Percentiles rank a stretch among this genome's conserved stretches.
phyloP scores from a whole-genome alignment of 2,888 invertebrate species.

The Mactromeris polynyma region DNA sequence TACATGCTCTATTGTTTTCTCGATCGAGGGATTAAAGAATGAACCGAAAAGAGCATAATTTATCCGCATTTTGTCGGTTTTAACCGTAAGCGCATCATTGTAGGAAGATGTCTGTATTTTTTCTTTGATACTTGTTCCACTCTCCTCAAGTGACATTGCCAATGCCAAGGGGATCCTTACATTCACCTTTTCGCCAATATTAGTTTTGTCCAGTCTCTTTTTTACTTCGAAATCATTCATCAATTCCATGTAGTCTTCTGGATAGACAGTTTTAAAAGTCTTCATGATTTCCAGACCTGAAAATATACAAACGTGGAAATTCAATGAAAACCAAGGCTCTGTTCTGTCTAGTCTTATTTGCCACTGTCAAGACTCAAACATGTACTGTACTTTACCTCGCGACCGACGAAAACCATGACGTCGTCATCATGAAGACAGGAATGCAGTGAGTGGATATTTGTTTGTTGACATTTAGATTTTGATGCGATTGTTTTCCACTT shows the following conservation, averaged over 20 bases:
- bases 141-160: neutral
- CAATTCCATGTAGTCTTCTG: neutral
- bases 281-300: neutral
- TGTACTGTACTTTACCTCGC: no score
- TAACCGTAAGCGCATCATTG: neutral
- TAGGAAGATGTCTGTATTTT: neutral
- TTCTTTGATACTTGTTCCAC: neutral
- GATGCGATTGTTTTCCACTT: no score
- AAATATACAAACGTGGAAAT: neutral
- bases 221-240: conserved; percentile 11
- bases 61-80: neutral
- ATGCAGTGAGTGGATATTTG: no score
- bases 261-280: neutral
- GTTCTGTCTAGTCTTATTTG: no score
- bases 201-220: neutral
- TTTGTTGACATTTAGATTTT: no score
- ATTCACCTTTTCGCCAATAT: neutral
- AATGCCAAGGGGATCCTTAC: neutral
- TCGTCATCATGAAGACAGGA: no score
- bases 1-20: neutral
- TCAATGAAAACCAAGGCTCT: no score
- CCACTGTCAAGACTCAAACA: no score
- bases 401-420: no score
- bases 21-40: neutral
- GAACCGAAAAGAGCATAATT: neutral